Conservation (phyloP, 2,888 invertebrate genomes). For the Oscheius sp. region DNA sequence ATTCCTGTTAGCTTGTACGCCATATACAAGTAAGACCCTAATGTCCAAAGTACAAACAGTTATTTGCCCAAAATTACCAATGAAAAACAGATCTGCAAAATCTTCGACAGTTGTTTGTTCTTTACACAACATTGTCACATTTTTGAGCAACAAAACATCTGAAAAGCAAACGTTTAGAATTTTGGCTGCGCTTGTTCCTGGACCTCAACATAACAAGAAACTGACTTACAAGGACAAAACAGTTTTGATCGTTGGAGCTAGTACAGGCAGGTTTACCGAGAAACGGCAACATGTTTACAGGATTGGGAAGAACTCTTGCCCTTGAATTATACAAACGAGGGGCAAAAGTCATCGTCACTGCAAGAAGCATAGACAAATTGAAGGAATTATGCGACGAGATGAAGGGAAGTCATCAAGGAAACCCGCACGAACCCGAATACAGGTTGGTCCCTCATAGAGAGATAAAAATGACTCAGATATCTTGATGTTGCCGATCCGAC, state of each 20-base stretch:
- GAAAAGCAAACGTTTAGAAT: constrained; percentile 29
- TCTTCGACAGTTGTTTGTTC: neutral
- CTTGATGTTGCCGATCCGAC: constrained; percentile 61
- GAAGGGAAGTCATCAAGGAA: constrained; percentile 40
- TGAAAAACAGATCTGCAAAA: neutral
- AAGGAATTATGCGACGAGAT: constrained; percentile 62
- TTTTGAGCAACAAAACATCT: neutral
- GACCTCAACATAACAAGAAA: constrained; percentile 55
- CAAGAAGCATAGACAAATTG: constrained; percentile 63
- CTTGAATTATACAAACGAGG: constrained; percentile 59
- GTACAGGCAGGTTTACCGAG: constrained; percentile 50
- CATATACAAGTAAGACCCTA: constrained; percentile 1
- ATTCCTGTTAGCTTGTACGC: constrained; percentile 19
- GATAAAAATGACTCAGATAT: constrained; percentile 43
- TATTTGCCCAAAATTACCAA: neutral
- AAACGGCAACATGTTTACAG: no score
- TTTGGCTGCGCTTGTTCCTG: constrained; percentile 51
- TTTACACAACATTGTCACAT: neutral
- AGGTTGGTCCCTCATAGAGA: constrained; percentile 31
- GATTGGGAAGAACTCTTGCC: constrained; percentile 59
- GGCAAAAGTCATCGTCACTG: constrained; percentile 63
- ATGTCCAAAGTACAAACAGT: neutral
- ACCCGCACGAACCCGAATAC: constrained; percentile 60
- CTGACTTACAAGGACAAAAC: constrained; percentile 60
- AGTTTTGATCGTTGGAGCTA: constrained; percentile 66